Conservation (phyloP, 1,140 invertebrate species). For the Triops cancriformis region DNA sequence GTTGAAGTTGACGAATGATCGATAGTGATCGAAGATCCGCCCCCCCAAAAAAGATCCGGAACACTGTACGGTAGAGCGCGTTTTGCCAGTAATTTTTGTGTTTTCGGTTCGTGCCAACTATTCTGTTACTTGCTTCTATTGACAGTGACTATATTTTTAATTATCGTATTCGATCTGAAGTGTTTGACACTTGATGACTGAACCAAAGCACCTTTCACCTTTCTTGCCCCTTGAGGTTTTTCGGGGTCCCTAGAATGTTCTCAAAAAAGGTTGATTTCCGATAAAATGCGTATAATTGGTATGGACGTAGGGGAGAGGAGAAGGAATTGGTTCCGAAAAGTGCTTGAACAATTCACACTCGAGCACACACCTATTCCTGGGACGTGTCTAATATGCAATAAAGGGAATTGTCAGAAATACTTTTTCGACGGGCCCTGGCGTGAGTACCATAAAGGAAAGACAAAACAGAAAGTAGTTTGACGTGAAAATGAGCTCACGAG, state of each 20-base stretch:
- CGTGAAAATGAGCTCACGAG: neutral
- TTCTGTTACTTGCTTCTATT: too few relatives aligned
- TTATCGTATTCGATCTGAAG: too few relatives aligned
- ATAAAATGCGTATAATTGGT: neutral
- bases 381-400: neutral
- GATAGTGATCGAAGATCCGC: too few relatives aligned
- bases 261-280: neutral
- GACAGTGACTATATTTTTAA: too few relatives aligned
- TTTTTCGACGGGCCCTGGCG: neutral
- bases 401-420: neutral
- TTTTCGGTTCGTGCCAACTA: too few relatives aligned
- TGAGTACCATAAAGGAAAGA: neutral
- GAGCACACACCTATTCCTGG: constrained; percentile 11
- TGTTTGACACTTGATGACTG: too few relatives aligned
- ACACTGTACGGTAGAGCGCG: too few relatives aligned
- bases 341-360: neutral
- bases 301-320: neutral
- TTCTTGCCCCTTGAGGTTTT: neutral
- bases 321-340: neutral
- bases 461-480: neutral
- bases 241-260: neutral
- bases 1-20: too few relatives aligned
- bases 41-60: too few relatives aligned
- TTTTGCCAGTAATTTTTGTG: too few relatives aligned
- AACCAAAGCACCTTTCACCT: too few relatives aligned